Evolutionary conservation across 2,797 vertebrate species (phyloP).

Genomic region (Argyrosomus regius): DNA sequence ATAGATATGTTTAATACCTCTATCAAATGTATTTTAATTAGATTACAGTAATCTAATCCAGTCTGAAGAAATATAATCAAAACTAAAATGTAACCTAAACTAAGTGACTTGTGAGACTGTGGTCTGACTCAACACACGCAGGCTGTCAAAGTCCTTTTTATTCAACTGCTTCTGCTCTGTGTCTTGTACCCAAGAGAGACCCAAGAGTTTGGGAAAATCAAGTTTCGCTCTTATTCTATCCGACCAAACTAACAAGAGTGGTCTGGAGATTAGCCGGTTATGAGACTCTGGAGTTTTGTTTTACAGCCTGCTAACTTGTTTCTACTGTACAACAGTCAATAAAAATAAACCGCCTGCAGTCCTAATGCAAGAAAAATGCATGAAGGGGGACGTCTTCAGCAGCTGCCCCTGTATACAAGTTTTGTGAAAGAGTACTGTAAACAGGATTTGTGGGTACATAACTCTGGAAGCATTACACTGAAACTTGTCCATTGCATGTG

Average conservation of each 20-base stretch:
- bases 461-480: background rate
- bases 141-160: background rate
- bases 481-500: background rate
- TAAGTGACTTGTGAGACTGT: background rate
- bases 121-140: background rate
- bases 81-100: background rate
- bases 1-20: background rate
- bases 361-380: slow-evolving; percentile 23
- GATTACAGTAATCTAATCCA: background rate
- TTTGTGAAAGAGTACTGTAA: background rate
- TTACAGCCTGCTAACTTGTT: slow-evolving; percentile 20
- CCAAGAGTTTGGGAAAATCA: slow-evolving; percentile 1
- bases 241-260: background rate
- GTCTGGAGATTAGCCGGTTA: background rate
- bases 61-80: background rate
- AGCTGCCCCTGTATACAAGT: background rate
- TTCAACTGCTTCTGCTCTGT: slow-evolving; percentile 4
- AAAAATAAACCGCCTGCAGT: slow-evolving; percentile 5
- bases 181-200: background rate
- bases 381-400: background rate
- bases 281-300: slow-evolving; percentile 22
- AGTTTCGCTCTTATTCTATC: background rate
- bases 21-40: background rate
- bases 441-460: background rate
- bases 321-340: slow-evolving; percentile 16